These are phyloP conservation scores for Psammodynastes pulverulentus DNA, from an alignment of 2,113 vertebrate genomes.

Conservation along the genomic window DNA sequence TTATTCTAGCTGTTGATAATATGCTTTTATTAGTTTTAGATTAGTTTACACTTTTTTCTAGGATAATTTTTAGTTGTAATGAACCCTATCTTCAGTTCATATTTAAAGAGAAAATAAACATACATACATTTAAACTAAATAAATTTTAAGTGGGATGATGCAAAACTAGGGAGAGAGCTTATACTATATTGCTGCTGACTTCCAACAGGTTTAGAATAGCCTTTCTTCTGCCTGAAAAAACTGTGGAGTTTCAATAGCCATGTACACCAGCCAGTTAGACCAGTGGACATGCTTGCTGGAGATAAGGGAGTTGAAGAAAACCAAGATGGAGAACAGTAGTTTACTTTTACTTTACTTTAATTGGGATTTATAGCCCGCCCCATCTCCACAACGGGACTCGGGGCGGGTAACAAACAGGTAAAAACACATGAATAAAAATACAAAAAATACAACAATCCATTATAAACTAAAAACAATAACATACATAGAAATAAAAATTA, in stretches of 20 bases:
- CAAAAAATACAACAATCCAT: too few species aligned
- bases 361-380: too few species aligned
- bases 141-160: not conserved
- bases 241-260: not conserved
- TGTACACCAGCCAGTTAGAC: not conserved
- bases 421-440: too few species aligned
- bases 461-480: too few species aligned
- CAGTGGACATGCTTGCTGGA: not conserved
- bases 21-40: not conserved
- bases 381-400: too few species aligned
- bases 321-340: not conserved
- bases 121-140: not conserved
- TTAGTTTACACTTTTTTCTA: not conserved
- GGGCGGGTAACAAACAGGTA: too few species aligned
- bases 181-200: not conserved
- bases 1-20: not conserved
- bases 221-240: not conserved
- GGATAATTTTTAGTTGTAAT: not conserved
- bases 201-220: not conserved
- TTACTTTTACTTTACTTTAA: too few species aligned
- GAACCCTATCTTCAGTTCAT: not conserved
- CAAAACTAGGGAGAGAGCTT: not conserved
- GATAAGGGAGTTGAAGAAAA: not conserved
- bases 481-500: too few species aligned
- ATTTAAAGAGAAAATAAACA: not conserved